phyloP scores from a whole-genome alignment of 2,888 invertebrate species.

The Microplitis manilae region DNA sequence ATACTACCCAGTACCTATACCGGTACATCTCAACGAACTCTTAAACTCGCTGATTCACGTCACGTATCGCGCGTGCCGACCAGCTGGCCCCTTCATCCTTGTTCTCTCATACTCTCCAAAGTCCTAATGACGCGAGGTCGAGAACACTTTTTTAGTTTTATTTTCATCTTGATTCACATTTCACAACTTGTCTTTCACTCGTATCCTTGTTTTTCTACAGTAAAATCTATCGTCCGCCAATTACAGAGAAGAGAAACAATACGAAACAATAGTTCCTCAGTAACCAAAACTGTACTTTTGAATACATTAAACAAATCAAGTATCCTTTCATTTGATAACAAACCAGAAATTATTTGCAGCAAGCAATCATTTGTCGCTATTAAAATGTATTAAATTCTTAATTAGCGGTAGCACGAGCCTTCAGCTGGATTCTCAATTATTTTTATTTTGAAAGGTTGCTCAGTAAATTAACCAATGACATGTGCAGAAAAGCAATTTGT shows the following conservation, averaged over 20 bases:
- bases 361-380: too few relatives aligned
- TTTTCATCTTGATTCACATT: constrained; percentile 4
- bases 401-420: neutral
- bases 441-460: constrained; percentile 6
- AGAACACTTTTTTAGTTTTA: neutral
- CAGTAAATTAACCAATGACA: neutral
- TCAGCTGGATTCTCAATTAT: neutral
- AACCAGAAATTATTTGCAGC: too few relatives aligned
- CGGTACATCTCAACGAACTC: neutral
- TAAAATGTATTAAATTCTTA: too few relatives aligned
- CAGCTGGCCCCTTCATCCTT: constrained; percentile 48
- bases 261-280: too few relatives aligned
- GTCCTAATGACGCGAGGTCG: constrained; percentile 32
- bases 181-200: neutral
- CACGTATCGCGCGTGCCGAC: constrained; percentile 58
- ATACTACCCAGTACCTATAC: neutral
- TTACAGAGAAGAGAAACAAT: too few relatives aligned
- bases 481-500: constrained; percentile 21
- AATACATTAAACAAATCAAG: too few relatives aligned
- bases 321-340: too few relatives aligned
- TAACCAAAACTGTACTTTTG: too few relatives aligned
- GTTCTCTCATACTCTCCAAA: constrained; percentile 9
- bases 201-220: too few relatives aligned
- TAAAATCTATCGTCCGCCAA: too few relatives aligned
- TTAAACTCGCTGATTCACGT: constrained; percentile 55